phyloP scores from a whole-genome alignment of 2,888 invertebrate species.

The Micoletzkya japonica region DNA sequence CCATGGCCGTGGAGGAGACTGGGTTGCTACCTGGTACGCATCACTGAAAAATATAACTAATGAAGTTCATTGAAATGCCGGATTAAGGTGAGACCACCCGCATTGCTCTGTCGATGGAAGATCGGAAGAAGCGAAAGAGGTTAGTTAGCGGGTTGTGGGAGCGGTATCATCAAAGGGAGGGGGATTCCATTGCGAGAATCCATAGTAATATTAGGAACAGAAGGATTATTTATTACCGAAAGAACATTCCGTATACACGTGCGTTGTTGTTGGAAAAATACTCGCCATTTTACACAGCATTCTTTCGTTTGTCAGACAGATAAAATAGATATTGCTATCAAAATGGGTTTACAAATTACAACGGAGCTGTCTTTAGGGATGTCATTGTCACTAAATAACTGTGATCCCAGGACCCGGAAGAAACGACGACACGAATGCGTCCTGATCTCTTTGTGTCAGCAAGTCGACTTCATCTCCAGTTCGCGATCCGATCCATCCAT shows the following conservation, averaged over 20 bases:
- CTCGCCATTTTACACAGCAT: no score
- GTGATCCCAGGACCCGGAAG: neutral
- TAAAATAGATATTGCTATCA: no score
- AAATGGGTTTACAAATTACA: no score
- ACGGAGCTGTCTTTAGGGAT: no score
- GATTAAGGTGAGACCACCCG: conserved; percentile 39
- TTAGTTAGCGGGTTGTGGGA: conserved; percentile 22
- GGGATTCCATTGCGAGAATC: neutral
- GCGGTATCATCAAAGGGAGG: neutral
- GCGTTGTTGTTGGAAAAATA: no score
- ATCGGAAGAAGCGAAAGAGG: conserved; percentile 46
- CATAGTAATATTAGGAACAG: neutral
- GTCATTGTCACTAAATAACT: neutral
- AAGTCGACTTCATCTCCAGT: conserved; percentile 53
- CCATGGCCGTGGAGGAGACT: conserved; percentile 48
- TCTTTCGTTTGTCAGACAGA: no score
- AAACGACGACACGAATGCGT: conserved; percentile 55
- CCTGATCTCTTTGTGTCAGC: conserved; percentile 54
- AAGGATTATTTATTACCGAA: neutral
- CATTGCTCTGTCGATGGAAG: conserved; percentile 44
- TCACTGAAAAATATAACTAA: conserved; percentile 3
- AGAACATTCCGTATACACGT: no score
- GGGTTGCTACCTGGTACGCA: conserved; percentile 50
- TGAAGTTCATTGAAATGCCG: neutral
- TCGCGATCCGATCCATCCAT: conserved; percentile 45